Percentiles rank a stretch among this genome's conserved stretches.
Conservation (phyloP, 1,140 invertebrate species). For the Melitaea cinxia region DNA sequence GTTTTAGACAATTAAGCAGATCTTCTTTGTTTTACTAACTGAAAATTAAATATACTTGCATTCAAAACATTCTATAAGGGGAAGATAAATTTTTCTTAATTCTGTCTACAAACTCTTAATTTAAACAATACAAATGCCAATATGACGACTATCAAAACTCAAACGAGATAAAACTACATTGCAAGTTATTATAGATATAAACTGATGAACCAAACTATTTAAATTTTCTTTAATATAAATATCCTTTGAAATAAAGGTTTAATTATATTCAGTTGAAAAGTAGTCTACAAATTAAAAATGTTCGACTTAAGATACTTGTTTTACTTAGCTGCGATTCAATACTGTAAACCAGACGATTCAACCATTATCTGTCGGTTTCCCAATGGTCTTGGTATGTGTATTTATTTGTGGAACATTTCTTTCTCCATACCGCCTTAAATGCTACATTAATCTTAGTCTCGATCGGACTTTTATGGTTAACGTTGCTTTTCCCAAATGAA, state of each 20-base stretch:
- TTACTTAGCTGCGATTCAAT: background rate
- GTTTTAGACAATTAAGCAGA: background rate
- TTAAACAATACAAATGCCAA: too few species aligned
- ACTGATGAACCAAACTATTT: too few species aligned
- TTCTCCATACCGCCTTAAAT: constrained; percentile 4
- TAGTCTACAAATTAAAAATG: background rate
- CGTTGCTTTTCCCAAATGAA: constrained; percentile 7
- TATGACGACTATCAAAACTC: too few species aligned
- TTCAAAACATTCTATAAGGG: too few species aligned
- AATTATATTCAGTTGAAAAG: background rate
- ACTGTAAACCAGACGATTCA: background rate
- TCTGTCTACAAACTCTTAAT: too few species aligned
- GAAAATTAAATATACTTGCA: too few species aligned
- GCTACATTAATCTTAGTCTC: constrained; percentile 12
- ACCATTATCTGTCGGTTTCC: background rate
- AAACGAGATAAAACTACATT: too few species aligned
- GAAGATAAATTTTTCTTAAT: too few species aligned
- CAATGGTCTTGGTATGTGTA: background rate
- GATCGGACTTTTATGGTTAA: background rate
- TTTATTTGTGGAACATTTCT: background rate
- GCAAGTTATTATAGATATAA: too few species aligned
- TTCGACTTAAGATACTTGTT: background rate
- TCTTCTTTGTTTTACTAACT: background rate
- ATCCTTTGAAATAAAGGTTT: too few species aligned
- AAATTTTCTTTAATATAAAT: too few species aligned